Base-by-base conservation (phyloP, 1,140 invertebrate species). In the Drosophila albomicans region DNA sequence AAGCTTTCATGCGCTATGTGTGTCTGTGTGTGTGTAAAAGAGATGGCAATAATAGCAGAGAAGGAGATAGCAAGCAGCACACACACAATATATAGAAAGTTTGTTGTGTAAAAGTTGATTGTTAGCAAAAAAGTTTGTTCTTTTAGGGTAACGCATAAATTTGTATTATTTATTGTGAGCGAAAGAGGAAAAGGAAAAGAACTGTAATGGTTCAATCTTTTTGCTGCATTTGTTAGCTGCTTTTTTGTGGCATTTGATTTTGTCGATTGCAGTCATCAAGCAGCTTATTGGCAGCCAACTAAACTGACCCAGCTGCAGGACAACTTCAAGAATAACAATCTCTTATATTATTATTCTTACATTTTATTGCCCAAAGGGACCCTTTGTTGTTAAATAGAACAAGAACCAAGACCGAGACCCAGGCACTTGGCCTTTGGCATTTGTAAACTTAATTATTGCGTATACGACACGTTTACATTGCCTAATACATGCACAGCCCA, bases 81-180 rank as follows among this genome's bases (percentile, higher is more conserved):
- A 25, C 20, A 25, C 20, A 25, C 20, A 25, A 25, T 25, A 67
- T 46, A 68, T 45, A 52, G 25, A 75, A 75, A 70, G 66, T 70
- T 70, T 75, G 52, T 48, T 63, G 51, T 69, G 59, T 58, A 75
- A 75, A 75, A 75, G 72, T 75, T 75, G 57, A 75, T 75, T 69
- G 66, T 70, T 69, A 35, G 72, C 49, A 43, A 49, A 74, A 74
- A 75, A 25, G 35, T 38, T 70, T 75, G 32, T 75, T 49, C 45
- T 43, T 63, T 75, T 75, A 58, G 57, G 72, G 72, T 45, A 70
- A 58, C 72, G 72, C 66, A 75, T 75, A 64, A 75, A 75, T 75
- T 75, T 75, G 30, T 74, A 69, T 74, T 74, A 74, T 74, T 69
- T 74, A 74, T 74, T 5, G 32, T 15, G 11, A 10, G 2, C 35